phyloP scores from a whole-genome alignment of 2,797 vertebrate genomes.

The Synanceia verrucosa region DNA sequence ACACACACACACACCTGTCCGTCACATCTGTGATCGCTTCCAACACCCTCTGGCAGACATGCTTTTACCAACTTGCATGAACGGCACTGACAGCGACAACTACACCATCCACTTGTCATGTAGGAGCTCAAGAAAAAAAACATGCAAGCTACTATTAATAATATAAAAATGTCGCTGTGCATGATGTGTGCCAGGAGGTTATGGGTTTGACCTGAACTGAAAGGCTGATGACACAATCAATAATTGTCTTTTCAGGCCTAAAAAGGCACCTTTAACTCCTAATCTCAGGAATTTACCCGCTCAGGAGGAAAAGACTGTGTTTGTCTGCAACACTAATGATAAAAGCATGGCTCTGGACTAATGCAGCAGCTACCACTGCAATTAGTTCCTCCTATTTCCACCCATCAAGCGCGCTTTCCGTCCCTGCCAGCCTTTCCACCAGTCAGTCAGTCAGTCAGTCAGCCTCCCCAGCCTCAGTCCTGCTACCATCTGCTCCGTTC shows the following conservation, averaged over 20 bases:
- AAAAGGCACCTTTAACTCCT: neutral
- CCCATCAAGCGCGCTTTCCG: conserved; percentile 11
- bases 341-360: neutral
- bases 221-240: too few relatives aligned
- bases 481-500: conserved; percentile 61
- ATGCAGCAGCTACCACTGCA: conserved; percentile 23
- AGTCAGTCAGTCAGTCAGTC: conserved; percentile 22
- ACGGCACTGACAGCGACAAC: neutral
- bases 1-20: neutral
- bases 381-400: conserved; percentile 46
- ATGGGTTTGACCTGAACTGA: too few relatives aligned
- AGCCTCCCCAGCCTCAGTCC: conserved; percentile 38
- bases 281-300: neutral
- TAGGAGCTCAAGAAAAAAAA: neutral
- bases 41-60: neutral
- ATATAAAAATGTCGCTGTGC: too few relatives aligned
- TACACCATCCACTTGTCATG: neutral
- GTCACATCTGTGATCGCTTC: neutral
- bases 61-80: neutral
- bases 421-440: conserved; percentile 42
- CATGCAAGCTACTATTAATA: neutral
- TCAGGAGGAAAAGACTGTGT: neutral
- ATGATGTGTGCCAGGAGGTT: too few relatives aligned
- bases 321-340: neutral
- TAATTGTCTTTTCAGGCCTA: neutral